A percentile compares a stretch with the other conserved stretches of the same genome.
These are phyloP conservation scores for Atherinosoma microstoma DNA, from an alignment of 2,797 vertebrate species.

Conservation along the genomic window DNA sequence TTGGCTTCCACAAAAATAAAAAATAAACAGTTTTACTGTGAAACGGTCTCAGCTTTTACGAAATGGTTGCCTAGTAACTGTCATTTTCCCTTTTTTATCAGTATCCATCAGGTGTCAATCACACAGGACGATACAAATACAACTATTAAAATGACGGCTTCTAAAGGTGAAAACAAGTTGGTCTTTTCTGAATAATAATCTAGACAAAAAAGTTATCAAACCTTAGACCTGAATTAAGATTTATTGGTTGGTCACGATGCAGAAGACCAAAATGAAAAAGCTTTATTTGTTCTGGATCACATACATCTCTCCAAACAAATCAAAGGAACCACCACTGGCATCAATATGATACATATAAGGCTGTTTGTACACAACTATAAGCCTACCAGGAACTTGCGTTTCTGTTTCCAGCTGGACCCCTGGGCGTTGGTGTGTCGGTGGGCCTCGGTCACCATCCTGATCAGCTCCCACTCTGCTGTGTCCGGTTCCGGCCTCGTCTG, in stretches of 20 bases:
- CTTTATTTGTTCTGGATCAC: neutral
- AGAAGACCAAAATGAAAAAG: neutral
- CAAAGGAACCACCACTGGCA: too few species aligned
- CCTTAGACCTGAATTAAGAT: neutral
- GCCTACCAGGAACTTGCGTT: conserved; percentile 96
- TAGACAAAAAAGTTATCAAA: neutral
- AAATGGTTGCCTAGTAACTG: conserved; percentile 56
- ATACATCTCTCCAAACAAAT: neutral
- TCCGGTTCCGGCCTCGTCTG: conserved; percentile 93
- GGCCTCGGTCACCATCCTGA: conserved; percentile 92
- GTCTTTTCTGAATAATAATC: conserved; percentile 2
- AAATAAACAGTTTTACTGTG: conserved; percentile 3
- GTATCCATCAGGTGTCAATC: conserved; percentile 9
- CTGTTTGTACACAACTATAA: too few species aligned
- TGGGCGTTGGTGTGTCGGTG: conserved; percentile 97
- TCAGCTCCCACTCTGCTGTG: conserved; percentile 93
- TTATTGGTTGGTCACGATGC: neutral
- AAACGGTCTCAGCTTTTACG: conserved; percentile 8
- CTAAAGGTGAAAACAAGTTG: too few species aligned
- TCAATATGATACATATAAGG: too few species aligned
- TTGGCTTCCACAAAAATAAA: conserved; percentile 7
- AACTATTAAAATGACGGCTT: neutral
- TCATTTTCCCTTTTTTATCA: conserved; percentile 23
- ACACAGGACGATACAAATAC: conserved; percentile 11
- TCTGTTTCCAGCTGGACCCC: conserved; percentile 98